Evolutionary conservation across 2,888 invertebrate genomes (phyloP).

Genomic region (Drosophila tanythrix): DNA sequence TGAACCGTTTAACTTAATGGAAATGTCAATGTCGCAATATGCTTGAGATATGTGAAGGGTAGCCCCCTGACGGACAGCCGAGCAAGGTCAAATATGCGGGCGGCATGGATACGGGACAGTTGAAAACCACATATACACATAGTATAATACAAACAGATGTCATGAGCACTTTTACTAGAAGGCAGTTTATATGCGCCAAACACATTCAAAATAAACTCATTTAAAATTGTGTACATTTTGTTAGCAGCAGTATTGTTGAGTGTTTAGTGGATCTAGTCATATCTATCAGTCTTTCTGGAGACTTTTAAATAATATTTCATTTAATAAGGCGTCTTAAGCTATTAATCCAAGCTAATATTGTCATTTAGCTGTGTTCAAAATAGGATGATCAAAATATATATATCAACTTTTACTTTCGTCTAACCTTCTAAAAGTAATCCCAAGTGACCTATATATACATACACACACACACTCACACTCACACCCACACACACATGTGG

Average conservation of each 20-base stretch:
- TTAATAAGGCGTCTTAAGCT: neutral
- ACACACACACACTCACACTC: neutral
- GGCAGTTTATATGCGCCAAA: neutral
- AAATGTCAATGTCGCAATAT: constrained; percentile 69
- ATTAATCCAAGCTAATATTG: neutral
- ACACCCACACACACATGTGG: neutral
- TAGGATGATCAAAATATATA: neutral
- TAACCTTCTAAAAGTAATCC: constrained; percentile 6
- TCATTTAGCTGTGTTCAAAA: neutral
- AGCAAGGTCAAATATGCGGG: constrained; percentile 32
- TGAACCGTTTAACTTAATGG: constrained; percentile 49
- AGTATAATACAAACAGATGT: neutral
- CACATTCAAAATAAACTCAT: neutral
- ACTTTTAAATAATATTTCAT: neutral
- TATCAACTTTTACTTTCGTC: neutral
- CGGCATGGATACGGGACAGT: constrained; percentile 6
- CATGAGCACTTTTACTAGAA: neutral
- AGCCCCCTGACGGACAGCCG: constrained; percentile 14
- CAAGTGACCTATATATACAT: constrained; percentile 16
- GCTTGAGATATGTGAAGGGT: constrained; percentile 30
- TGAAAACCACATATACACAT: neutral
- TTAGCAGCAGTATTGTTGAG: neutral
- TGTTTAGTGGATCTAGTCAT: neutral
- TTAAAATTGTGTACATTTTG: neutral
- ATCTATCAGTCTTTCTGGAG: neutral